Base-by-base conservation (phyloP, 2,113 vertebrate genomes). In the Microcebus griseorufus region DNA sequence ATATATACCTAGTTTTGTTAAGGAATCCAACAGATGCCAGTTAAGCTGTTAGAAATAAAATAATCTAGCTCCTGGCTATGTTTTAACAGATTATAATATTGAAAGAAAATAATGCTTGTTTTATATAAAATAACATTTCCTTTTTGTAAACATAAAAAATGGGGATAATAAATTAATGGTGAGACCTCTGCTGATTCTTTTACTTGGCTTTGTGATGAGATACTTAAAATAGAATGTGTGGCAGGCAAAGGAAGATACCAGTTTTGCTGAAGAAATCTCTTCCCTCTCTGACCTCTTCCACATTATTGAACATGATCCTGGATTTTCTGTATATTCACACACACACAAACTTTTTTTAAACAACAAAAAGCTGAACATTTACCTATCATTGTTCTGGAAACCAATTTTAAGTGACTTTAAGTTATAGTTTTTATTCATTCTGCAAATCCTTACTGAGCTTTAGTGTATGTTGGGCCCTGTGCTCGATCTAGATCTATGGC, bases 381-480 rank as follows among this genome's bases (percentile, higher is more conserved):
- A n/a, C 55, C 60, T 32, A 48, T 37, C 64, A 82, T 79, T 64
- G 45, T 88, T 95, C 65, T 78, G 42, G 79, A 87, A 90, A 73
- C 37, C 39, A 91, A 27, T 70, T 89, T 80, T 75, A 88, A 93
- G 42, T 84, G 70, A 85, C 82, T 88, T 69, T 65, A 25, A 62
- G 27, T 42, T 75, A 45, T 37, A 76, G 58, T 96, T 87, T 87
- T 88, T 69, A 64, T 96, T 93, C 13, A 78, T 94, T 92, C 32
- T 95, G 32, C 18, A 75, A 23, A 32, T 78, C 42, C 29, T 58
- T 84, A 25, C 48, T 75, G 65, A 79, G 8, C 65, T 14, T 65
- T 73, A 5, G 29, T 80, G 0, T 81, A n/a, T 80, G 14, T 62
- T 69, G n/a, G 48, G 45, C 29, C 8, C 16, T 62, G 34, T 37